Percentiles rank a stretch among this genome's conserved stretches.
Evolutionary conservation across 1,140 invertebrate genomes (phyloP).

Genomic region (Drosophila murphyi): DNA sequence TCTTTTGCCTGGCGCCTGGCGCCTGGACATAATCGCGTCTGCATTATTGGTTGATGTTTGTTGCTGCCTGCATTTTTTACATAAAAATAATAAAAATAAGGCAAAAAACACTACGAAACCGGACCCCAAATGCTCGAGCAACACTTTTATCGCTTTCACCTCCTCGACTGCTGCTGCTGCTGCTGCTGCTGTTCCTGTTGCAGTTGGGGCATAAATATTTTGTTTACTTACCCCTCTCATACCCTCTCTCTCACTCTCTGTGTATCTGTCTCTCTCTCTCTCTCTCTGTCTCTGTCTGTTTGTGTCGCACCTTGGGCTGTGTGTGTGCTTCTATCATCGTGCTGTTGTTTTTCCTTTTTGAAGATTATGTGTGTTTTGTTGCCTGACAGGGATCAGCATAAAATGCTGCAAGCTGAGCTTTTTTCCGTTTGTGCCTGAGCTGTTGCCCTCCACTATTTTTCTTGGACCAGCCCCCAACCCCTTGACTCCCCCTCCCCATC

Average conservation of each 20-base stretch:
- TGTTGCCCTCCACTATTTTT: slow-evolving; percentile 32
- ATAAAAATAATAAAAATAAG: slow-evolving; percentile 8
- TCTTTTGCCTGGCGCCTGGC: slow-evolving; percentile 15
- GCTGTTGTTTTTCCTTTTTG: slow-evolving; percentile 84
- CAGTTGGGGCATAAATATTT: slow-evolving; percentile 71
- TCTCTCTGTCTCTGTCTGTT: background rate
- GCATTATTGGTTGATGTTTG: slow-evolving; percentile 84
- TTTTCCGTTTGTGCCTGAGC: slow-evolving; percentile 37
- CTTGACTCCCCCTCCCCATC: background rate
- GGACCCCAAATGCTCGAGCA: slow-evolving; percentile 19
- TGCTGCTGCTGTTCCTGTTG: slow-evolving; percentile 48
- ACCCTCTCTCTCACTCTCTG: background rate
- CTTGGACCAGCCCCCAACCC: slow-evolving; percentile 10
- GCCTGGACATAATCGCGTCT: slow-evolving; percentile 83
- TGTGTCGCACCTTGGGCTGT: slow-evolving; percentile 12
- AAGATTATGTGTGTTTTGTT: slow-evolving; percentile 85
- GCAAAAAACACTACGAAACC: slow-evolving; percentile 28
- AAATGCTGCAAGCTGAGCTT: slow-evolving; percentile 84
- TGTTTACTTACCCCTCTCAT: slow-evolving; percentile 61
- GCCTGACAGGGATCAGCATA: slow-evolving; percentile 84
- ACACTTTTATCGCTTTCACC: slow-evolving; percentile 60
- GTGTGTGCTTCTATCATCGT: slow-evolving; percentile 45
- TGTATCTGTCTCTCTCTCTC: slow-evolving; percentile 10
- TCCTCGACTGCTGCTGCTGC: background rate
- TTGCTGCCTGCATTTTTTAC: slow-evolving; percentile 66